Evolutionary conservation across 1,140 invertebrate species (phyloP).

Genomic region (Lepeophtheirus salmonis): DNA sequence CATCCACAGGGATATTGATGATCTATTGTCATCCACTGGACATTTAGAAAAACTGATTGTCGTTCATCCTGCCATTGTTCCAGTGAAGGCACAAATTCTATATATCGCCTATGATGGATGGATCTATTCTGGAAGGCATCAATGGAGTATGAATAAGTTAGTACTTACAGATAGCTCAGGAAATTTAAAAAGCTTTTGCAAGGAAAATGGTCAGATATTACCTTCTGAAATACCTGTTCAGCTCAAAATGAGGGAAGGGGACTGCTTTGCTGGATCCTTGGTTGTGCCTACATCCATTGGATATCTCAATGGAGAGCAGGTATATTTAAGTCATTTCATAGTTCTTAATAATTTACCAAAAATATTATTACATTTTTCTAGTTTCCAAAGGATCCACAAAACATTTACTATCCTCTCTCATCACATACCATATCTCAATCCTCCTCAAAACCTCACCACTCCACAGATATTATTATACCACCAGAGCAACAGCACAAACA

Average conservation of each 20-base stretch:
- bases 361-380: slow-evolving; percentile 1
- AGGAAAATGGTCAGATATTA: slow-evolving; percentile 5
- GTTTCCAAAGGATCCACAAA: background rate
- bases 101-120: slow-evolving; percentile 78
- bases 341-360: background rate
- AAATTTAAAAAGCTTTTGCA: background rate
- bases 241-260: slow-evolving; percentile 3
- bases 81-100: slow-evolving; percentile 46
- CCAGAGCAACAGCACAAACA: background rate
- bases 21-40: slow-evolving; percentile 47
- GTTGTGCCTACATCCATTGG: too few species aligned
- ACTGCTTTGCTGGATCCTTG: background rate
- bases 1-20: slow-evolving; percentile 45
- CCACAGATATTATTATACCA: background rate
- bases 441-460: background rate
- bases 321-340: background rate
- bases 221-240: slow-evolving; percentile 4
- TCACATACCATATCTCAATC: too few species aligned
- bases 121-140: slow-evolving; percentile 59
- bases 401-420: background rate
- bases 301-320: background rate
- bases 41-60: slow-evolving; percentile 58
- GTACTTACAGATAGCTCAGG: slow-evolving; percentile 31
- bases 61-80: slow-evolving; percentile 60
- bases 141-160: slow-evolving; percentile 61